phyloP scores from a whole-genome alignment of 2,797 vertebrate genomes.

The Heteromormyrus szaboi region DNA sequence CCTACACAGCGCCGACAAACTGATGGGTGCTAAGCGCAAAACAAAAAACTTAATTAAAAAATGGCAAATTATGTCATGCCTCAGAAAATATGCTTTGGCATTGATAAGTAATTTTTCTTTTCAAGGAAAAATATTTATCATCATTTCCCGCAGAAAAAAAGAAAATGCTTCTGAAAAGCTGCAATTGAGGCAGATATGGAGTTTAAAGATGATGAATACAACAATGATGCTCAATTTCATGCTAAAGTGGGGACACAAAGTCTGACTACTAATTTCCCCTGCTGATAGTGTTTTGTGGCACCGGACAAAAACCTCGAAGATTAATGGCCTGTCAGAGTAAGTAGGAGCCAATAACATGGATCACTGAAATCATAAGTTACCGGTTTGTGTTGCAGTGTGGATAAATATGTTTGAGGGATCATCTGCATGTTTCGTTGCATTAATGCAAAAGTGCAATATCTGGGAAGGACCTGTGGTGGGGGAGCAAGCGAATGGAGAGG shows the following conservation, averaged over 20 bases:
- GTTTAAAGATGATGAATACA: constrained; percentile 50
- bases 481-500: constrained; percentile 21
- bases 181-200: constrained; percentile 39
- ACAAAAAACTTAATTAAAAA: constrained; percentile 10
- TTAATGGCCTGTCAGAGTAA: constrained; percentile 62
- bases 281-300: constrained; percentile 34
- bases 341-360: constrained; percentile 65
- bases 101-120: constrained; percentile 21
- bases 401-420: constrained; percentile 54
- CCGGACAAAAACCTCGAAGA: constrained; percentile 49
- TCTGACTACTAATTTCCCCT: constrained; percentile 43
- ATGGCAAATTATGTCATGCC: constrained; percentile 5
- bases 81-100: not conserved
- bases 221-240: constrained; percentile 50
- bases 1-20: not conserved
- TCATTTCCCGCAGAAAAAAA: constrained; percentile 30
- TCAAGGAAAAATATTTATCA: constrained; percentile 35
- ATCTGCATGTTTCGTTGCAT: constrained; percentile 37
- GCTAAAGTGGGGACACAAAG: constrained; percentile 43
- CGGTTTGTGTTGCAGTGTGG: constrained; percentile 45
- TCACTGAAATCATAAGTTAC: constrained; percentile 60
- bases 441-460: constrained; percentile 31
- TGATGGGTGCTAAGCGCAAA: not conserved
- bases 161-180: constrained; percentile 34
- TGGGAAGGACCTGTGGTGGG: constrained; percentile 4